Conservation (phyloP, 1,140 invertebrate genomes). For the Lamellibrachia luymesi region DNA sequence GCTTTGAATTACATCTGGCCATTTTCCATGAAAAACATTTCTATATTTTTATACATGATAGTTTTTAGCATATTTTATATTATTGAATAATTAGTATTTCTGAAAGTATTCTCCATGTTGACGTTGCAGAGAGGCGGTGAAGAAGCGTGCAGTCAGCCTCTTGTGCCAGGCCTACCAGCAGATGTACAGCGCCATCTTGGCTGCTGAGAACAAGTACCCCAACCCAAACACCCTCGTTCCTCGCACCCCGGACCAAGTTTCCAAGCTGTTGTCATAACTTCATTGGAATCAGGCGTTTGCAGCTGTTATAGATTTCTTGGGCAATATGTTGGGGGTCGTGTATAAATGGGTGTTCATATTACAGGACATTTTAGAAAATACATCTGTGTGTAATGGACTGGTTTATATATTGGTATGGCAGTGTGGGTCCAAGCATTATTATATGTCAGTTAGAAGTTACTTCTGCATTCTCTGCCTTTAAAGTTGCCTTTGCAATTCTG, state of each 20-base stretch:
- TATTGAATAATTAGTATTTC: not conserved
- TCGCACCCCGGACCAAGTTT: slow-evolving; percentile 75
- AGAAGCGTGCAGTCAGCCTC: slow-evolving; percentile 79
- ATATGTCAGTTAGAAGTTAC: not conserved
- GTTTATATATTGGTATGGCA: not conserved
- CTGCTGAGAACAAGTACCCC: slow-evolving; percentile 75
- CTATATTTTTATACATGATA: not conserved
- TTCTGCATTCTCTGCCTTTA: not conserved
- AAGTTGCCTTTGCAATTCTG: not conserved
- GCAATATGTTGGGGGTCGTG: not conserved
- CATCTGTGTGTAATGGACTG: not conserved
- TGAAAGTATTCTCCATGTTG: not conserved
- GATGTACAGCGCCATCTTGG: slow-evolving; percentile 75
- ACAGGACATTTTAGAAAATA: not conserved
- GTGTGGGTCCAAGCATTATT: not conserved
- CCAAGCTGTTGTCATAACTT: slow-evolving; percentile 57
- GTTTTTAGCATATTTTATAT: not conserved
- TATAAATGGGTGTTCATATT: not conserved
- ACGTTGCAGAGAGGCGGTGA: slow-evolving; percentile 66
- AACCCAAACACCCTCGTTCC: slow-evolving; percentile 71
- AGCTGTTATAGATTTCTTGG: not conserved
- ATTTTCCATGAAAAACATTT: not conserved
- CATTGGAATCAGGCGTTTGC: not conserved
- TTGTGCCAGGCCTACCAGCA: slow-evolving; percentile 85
- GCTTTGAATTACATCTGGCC: too few relatives aligned